Evolutionary conservation across 2,888 invertebrate species (phyloP), one percentile per base, ranked within the genome.

Genomic region (Silvanus unidentatus): DNA sequence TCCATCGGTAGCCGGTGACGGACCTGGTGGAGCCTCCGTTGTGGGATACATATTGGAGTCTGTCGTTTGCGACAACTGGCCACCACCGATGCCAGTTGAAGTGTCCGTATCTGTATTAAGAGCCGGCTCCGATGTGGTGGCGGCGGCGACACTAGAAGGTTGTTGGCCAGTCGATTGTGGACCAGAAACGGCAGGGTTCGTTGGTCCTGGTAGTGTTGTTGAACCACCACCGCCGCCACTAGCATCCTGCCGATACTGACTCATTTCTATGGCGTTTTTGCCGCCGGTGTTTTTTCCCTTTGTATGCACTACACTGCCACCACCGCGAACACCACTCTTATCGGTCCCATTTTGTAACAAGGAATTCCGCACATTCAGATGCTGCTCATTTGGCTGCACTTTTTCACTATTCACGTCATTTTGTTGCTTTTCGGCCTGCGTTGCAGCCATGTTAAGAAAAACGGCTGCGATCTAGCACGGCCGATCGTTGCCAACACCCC

Each of bases 341-440:
- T 84, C 84, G 76, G 84, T 84, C 76, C 84, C 84, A 82, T 85
- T 84, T 77, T 84, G 84, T 76, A 84, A 73, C 70, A 74, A 72
- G 69, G 74, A 72, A 78, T 82, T 84, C 75, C 81, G 80, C 76
- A 79, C 77, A 74, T 80, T 80, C 74, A 77, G 76, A 73, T 77
- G 78, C 76, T 77, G 78, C 75, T 78, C 79, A 66, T 81, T 80
- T 71, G 78, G 74, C 73, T 78, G 76, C 76, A 76, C 79, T 74
- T 79, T 80, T 71, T 80, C 68, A 68, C 68, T 76, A 74, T 78
- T 81, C 73, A 77, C 76, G 79, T 85, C 84, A 79, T 83, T 84
- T 78, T 83, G 83, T 75, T 84, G 84, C 77, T 83, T 80, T 80
- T 85, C 85, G 76, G 85, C 83, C 81, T 84, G 84, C 80, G 85